Percentiles rank a stretch among this genome's conserved stretches.
These are phyloP conservation scores for Spinus olivaceus DNA, from an alignment of 2,797 vertebrate species.

Conservation along the genomic window DNA sequence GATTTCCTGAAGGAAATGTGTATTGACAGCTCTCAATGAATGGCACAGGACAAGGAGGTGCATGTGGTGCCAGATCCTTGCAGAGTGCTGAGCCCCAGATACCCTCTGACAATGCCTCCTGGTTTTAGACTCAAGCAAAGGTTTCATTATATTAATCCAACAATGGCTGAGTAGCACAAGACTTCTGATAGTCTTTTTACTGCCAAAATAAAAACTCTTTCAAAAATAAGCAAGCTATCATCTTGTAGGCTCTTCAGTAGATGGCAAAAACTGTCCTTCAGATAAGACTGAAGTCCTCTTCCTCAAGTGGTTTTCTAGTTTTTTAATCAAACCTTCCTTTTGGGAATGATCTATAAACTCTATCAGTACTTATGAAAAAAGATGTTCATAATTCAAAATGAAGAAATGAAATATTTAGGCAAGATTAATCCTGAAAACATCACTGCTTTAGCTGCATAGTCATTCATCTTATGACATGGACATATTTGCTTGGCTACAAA, in stretches of 20 bases:
- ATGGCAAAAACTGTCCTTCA: background rate
- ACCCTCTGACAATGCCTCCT: background rate
- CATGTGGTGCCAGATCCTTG: background rate
- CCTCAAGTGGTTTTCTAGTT: background rate
- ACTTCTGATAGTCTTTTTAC: background rate
- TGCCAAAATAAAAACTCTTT: background rate
- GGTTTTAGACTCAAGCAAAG: background rate
- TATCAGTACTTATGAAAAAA: slow-evolving; percentile 13
- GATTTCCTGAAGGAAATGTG: slow-evolving; percentile 14
- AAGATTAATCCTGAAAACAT: slow-evolving; percentile 30
- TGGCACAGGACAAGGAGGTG: background rate
- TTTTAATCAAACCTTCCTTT: slow-evolving; percentile 23
- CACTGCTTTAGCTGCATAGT: background rate
- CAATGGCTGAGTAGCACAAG: background rate
- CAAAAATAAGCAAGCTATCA: background rate
- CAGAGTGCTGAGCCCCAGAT: background rate
- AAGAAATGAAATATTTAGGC: slow-evolving; percentile 45
- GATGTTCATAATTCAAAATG: slow-evolving; percentile 37
- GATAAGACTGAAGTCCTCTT: background rate
- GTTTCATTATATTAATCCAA: background rate
- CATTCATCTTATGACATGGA: background rate
- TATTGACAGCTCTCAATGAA: slow-evolving; percentile 3
- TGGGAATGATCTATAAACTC: slow-evolving; percentile 28
- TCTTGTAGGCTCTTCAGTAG: background rate
- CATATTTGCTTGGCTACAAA: background rate